Base-by-base conservation (phyloP, 2,888 invertebrate genomes). In the Acronicta psi region DNA sequence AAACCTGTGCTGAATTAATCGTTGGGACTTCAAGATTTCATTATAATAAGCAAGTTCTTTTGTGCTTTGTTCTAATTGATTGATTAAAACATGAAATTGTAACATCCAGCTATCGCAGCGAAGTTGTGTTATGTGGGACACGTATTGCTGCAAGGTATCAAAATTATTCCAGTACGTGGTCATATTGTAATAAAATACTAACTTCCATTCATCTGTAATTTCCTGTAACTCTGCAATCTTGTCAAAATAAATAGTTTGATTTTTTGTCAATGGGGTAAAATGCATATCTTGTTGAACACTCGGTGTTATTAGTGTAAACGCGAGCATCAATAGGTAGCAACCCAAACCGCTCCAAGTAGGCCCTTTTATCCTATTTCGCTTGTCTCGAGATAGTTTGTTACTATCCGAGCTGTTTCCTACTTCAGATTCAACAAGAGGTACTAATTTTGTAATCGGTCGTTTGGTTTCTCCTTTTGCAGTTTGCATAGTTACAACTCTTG, bases 201-300 rank as follows among this genome's bases (percentile, higher is more conserved):
- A 6, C 37, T 47, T 47, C 23, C 37, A 47, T 37, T 47, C 16
- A 37, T 47, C 47, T 34, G 20, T 41, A n/a, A 31, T 17, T 44
- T 44, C 13, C 29, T 31, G 29, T 6, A 44, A 9, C 4, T 37
- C 47, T 3, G 31, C 18, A 8, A 45, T 45, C 17, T 34, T 45
- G 18, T 45, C 18, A 18, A 45, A 45, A 29, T 45, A 34, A 17
- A 34, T 17, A 31, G 31, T 45, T 45, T 34, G 31, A 18, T 45
- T 45, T 45, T 45, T 45, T 45, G 45, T 45, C 17, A 44, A 4
- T 36, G 9, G 34, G 7, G 46, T 46, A 36, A 46, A 9, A n/a
- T 46, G 17, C 36, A 37, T 37, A 47, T 47, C 36, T 47, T 37
- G 46, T 8, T 37, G 36, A n/a, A 46, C 20, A 46, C 34, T 46